phyloP scores from a whole-genome alignment of 2,888 invertebrate genomes.

The Monochamus alternatus region DNA sequence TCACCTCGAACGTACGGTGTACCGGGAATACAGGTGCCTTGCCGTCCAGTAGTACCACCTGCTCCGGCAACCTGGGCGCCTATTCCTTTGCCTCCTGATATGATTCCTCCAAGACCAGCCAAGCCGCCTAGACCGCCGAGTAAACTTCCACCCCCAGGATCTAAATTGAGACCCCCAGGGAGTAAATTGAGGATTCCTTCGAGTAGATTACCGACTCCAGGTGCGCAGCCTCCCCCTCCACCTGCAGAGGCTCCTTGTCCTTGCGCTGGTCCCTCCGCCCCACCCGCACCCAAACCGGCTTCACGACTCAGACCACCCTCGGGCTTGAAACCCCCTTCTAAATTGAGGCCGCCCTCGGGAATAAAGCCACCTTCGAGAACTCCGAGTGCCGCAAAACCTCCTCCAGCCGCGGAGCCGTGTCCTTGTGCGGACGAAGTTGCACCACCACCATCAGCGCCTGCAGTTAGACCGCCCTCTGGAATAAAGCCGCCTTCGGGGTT shows the following conservation, averaged over 20 bases:
- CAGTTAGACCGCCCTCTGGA: not conserved
- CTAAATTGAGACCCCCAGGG: too few species aligned
- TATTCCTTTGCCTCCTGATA: not conserved
- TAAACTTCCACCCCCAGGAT: too few species aligned
- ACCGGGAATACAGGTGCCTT: conserved; percentile 18
- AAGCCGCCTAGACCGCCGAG: not conserved
- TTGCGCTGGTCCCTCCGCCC: too few species aligned
- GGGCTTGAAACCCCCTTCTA: not conserved
- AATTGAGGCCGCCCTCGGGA: not conserved
- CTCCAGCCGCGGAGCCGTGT: too few species aligned
- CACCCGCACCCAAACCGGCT: too few species aligned
- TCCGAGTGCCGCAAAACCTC: too few species aligned
- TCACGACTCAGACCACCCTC: too few species aligned
- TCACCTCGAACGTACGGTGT: conserved; percentile 33
- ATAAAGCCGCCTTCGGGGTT: conserved; percentile 17
- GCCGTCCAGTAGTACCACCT: not conserved
- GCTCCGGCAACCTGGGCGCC: not conserved
- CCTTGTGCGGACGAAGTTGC: too few species aligned
- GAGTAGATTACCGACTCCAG: not conserved
- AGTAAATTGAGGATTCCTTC: not conserved
- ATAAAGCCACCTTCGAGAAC: not conserved
- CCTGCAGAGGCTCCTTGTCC: too few species aligned
- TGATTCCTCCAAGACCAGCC: not conserved
- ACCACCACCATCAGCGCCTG: too few species aligned
- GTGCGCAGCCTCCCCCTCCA: too few species aligned